Base-by-base conservation (phyloP, 2,797 vertebrate species). In the Liparis tanakae region DNA sequence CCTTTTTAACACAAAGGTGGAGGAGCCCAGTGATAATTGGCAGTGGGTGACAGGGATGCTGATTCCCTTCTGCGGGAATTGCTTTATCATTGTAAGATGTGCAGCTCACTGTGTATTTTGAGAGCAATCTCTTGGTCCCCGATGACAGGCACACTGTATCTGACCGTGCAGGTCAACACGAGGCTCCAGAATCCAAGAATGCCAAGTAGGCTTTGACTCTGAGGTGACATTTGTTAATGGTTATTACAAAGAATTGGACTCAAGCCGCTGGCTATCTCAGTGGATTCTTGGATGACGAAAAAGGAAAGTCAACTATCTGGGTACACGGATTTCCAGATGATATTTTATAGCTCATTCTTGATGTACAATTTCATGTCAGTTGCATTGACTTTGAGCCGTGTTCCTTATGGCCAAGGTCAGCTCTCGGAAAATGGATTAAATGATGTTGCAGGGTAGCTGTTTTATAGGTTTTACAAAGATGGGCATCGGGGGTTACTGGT, bases 51-150 rank as follows among this genome's bases (percentile, higher is more conserved):
- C 30, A 70, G 76, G 66, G 83, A 88, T 80, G 82, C 79, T 85
- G 72, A 73, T 65, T 82, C 56, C 62, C 64, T 79, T 79, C 76
- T 86, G 83, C 80, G 73, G 78, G 79, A 89, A 88, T 30, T 91
- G 87, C 86, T 90, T 89, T 78, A 90, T 91, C 86, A 91, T 90
- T 73, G 79, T 69, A 80, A 73, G 74, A 84, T 84, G 75, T 81
- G 67, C 65, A 76, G 84, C 74, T 77, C 80, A 62, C 48, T 80
- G 41, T 77, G 36, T 81, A 74, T 90, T 87, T 77, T 75, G 63
- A 75, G 76, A 86, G 67, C 69, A 73, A 78, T 81, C 73, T 80
- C 61, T 75, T 75, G 70, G 72, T 76, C 78, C 72, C 79, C 48
- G 46, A 74, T 73, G 72, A 54, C 71, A 76, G 78, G 43, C 67